Evolutionary conservation across 2,113 vertebrate genomes (phyloP), one percentile per base, ranked within the genome.

Genomic region (Cygnus buccinator): DNA sequence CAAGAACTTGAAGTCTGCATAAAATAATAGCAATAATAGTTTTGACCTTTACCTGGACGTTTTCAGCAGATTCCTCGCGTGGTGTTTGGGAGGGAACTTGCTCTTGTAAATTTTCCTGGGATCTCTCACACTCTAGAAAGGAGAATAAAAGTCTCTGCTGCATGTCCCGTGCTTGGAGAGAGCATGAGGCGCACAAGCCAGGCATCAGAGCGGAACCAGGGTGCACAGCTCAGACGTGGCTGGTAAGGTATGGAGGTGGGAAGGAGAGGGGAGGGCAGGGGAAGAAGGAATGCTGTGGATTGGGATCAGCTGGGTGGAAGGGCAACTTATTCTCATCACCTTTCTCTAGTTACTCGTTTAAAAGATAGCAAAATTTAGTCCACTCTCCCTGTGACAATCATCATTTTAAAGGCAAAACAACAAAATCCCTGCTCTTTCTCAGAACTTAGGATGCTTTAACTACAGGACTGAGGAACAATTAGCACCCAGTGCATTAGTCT

Each of bases 141-240:
- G 70, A 89, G 48, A 73, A 92, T 3, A 13, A 6, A 15, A n/a
- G 55, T 2, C 41, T 85, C 35, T 61, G 52, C 39, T 18, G 19
- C 5, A 13, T 37, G 67, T 44, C 5, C 35, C 0, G 0, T 3
- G 29, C 5, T 13, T 29, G 66, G 68, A 19, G 46, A 4, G 65
- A 78, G 85, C 0, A 5, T 23, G 5, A 18, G 16, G 41, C 46
- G 48, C 20, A 15, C 13, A 3, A 13, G 29, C 44, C 19, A 1
- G 41, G 31, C 6, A 68, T 21, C 26, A 31, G 25, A 15, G 44
- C 4, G 8, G 66, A 57, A 31, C 15, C 61, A 41, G 17, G 4
- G 20, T 0, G 1, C 4, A 3, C 4, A 43, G 58, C 39, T 78
- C 16, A 12, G 9, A 39, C 1, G 0, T 0, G 4, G 29, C 16